These are phyloP conservation scores for Phoeniculus purpureus DNA, from an alignment of 2,797 vertebrate genomes.

Conservation along the genomic window DNA sequence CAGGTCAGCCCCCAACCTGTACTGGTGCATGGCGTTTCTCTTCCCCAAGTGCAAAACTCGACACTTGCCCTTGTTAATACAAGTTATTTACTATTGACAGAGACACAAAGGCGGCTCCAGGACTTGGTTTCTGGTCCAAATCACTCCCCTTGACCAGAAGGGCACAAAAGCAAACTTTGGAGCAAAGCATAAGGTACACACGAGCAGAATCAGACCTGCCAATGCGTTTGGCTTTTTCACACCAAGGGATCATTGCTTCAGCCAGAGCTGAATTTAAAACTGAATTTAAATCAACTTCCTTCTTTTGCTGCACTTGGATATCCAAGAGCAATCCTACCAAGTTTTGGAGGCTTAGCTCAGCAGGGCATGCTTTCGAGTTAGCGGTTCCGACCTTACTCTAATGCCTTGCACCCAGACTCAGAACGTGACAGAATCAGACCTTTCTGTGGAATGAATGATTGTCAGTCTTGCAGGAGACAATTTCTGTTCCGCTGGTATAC, in stretches of 20 bases:
- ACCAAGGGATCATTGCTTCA: background rate
- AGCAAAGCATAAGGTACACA: background rate
- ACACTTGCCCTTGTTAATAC: no score
- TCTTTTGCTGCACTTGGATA: background rate
- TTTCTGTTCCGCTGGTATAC: background rate
- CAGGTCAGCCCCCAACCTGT: no score
- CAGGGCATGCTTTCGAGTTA: background rate
- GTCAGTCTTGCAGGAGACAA: background rate
- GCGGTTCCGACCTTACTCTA: background rate
- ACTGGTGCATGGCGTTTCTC: no score
- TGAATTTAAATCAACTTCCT: background rate
- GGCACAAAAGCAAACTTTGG: background rate
- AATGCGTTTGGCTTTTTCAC: background rate
- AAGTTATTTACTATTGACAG: background rate
- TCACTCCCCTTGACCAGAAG: background rate
- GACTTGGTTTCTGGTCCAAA: background rate
- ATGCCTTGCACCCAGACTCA: background rate
- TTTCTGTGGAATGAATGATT: background rate
- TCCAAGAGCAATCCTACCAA: background rate
- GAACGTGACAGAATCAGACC: background rate
- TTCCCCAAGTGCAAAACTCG: no score
- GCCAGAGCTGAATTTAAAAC: slow-evolving; percentile 8
- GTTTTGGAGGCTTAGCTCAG: background rate
- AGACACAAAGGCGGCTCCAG: background rate
- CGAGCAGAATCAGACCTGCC: background rate